Evolutionary conservation across 2,113 vertebrate species (phyloP), one percentile per base, ranked within the genome.

Genomic region (Thunnus thynnus): DNA sequence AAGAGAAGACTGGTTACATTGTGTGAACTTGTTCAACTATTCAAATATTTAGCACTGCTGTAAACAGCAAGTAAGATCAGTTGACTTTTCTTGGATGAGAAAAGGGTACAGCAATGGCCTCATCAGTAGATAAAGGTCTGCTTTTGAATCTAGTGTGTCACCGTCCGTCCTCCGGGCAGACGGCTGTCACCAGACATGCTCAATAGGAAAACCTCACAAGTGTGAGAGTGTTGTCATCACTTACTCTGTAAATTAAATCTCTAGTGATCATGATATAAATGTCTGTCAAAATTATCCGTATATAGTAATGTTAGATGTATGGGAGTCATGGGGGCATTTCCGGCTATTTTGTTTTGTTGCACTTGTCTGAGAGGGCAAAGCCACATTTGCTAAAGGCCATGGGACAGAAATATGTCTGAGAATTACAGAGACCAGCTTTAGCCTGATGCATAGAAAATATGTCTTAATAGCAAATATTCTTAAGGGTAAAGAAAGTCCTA

Each of bases 201-300:
- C 67, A 77, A 67, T 54, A 65, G 22, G n/a, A 47, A 30, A 80
- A 62, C 18, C 61, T 25, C 30, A 6, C 11, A 13, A 65, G 55
- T 58, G 27, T 51, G 25, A 56, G 14, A 27, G 48, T 2, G 5
- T 3, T 36, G 13, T 55, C 65, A 58, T 72, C 3, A 44, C 20
- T 25, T 51, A 64, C 16, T 25, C 61, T 78, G 22, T 10, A 36
- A 60, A 75, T 50, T 41, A 51, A 51, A 57, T 72, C 61, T 67
- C 55, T 14, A n/a, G 41, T 60, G 58, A 71, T 72, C 14, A 32
- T 60, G 47, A 30, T 22, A 72, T 51, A 71, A 79, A 83, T 78
- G 71, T 65, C 80, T 70, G 47, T 22, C 0, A 0, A 30, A 65
- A 71, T 75, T 4, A 46, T 65, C 55, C 1, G 2, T 55, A 44